phyloP scores from a whole-genome alignment of 2,113 vertebrate genomes.

The Callopanchax toddi region DNA sequence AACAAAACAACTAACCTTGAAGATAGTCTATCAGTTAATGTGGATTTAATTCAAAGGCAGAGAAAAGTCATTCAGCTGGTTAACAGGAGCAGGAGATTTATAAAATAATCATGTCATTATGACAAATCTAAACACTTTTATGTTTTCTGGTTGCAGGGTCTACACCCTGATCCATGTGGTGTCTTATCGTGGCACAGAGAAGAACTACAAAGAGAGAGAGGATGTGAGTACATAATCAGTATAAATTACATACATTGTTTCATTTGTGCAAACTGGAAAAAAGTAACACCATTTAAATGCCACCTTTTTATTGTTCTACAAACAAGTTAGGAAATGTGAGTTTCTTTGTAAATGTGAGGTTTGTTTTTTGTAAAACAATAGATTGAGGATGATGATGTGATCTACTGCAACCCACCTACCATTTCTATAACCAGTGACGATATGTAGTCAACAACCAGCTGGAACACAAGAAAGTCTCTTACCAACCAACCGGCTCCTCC shows the following conservation, averaged over 20 bases:
- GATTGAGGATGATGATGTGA: slow-evolving; percentile 43
- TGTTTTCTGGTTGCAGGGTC: slow-evolving; percentile 62
- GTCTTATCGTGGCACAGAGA: slow-evolving; percentile 78
- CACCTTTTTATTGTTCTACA: too few relatives aligned
- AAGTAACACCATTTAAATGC: background rate
- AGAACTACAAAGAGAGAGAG: slow-evolving; percentile 69
- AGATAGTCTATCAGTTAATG: background rate
- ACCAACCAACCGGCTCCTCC: background rate
- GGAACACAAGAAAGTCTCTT: background rate
- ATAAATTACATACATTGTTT: too few relatives aligned
- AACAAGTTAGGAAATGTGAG: background rate
- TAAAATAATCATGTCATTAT: background rate
- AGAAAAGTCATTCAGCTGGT: background rate
- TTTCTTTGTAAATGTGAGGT: background rate
- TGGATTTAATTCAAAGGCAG: too few relatives aligned
- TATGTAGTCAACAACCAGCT: slow-evolving; percentile 34
- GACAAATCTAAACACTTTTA: too few relatives aligned
- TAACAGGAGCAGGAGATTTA: background rate
- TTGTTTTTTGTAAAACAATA: slow-evolving; percentile 26
- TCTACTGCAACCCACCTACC: slow-evolving; percentile 44
- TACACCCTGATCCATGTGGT: slow-evolving; percentile 84
- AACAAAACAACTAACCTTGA: too few relatives aligned
- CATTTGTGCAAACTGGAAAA: too few relatives aligned
- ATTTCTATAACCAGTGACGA: slow-evolving; percentile 70
- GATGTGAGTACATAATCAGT: slow-evolving; percentile 70